These are phyloP conservation scores for Conus ventricosus DNA, from an alignment of 1,140 invertebrate genomes.

Conservation along the genomic window DNA sequence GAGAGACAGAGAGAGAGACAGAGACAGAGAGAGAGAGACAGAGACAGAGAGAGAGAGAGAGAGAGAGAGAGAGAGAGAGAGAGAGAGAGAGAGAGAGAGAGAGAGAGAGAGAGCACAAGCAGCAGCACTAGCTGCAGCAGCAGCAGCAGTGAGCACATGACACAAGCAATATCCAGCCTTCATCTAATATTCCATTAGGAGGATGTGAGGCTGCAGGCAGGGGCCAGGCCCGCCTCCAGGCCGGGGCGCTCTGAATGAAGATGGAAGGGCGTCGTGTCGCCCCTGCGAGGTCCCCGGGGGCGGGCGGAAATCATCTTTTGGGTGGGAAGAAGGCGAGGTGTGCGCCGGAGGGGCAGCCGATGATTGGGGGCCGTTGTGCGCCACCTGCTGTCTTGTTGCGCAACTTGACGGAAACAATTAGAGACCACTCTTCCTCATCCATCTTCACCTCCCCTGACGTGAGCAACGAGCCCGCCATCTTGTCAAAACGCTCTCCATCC, in stretches of 20 bases:
- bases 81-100: no score
- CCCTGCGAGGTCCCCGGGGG: not conserved
- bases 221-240: not conserved
- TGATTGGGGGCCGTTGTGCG: not conserved
- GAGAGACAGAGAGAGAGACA: no score
- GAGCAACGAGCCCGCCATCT: not conserved
- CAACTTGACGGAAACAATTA: conserved; percentile 11
- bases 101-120: no score
- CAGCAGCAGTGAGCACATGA: not conserved
- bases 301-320: conserved; percentile 3
- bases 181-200: conserved; percentile 11
- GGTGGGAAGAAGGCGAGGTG: not conserved
- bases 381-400: conserved; percentile 9
- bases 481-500: not conserved
- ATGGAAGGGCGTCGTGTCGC: not conserved
- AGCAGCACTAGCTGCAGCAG: no score
- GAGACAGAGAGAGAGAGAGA: no score
- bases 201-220: not conserved
- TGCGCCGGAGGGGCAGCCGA: not conserved
- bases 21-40: no score
- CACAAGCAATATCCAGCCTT: not conserved
- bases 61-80: no score
- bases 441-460: not conserved
- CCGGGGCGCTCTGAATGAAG: not conserved
- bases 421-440: conserved; percentile 2